Percentiles rank a stretch among this genome's conserved stretches.
Evolutionary conservation across 2,797 vertebrate genomes (phyloP).

Genomic region (Platalea minor): DNA sequence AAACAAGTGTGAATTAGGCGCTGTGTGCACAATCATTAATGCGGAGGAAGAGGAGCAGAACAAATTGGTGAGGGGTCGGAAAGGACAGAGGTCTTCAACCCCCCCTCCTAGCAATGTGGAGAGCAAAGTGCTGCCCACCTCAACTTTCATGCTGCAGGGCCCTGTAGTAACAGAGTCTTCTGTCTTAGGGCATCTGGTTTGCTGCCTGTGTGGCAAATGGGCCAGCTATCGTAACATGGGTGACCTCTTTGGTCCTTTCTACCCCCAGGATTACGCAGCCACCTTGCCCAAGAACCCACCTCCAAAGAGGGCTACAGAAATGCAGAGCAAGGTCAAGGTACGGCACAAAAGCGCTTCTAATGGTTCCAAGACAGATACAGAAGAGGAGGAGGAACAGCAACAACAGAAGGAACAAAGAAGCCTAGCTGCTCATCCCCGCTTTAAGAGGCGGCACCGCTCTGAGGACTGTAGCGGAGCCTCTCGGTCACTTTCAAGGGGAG

Average conservation of each 20-base stretch:
- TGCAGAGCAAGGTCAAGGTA: constrained; percentile 81
- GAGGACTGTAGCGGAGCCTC: constrained; percentile 88
- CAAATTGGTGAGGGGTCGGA: constrained; percentile 84
- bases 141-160: constrained; percentile 90
- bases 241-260: constrained; percentile 97
- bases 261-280: constrained; percentile 93
- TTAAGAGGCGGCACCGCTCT: constrained; percentile 95
- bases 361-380: constrained; percentile 79
- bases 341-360: constrained; percentile 82
- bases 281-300: constrained; percentile 95
- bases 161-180: constrained; percentile 91
- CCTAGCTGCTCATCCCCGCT: constrained; percentile 92
- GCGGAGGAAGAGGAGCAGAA: constrained; percentile 92
- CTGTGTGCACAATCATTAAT: constrained; percentile 95
- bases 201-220: constrained; percentile 98
- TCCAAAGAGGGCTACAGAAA: constrained; percentile 80
- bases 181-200: constrained; percentile 90
- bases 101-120: constrained; percentile 81
- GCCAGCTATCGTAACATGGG: constrained; percentile 98
- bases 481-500: constrained; percentile 83
- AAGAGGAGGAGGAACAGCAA: constrained; percentile 78
- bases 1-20: constrained; percentile 92
- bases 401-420: constrained; percentile 82
- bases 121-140: constrained; percentile 90
- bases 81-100: constrained; percentile 77